Base-by-base conservation (phyloP, 2,888 invertebrate genomes). In the Mesorhabditis sp. region DNA sequence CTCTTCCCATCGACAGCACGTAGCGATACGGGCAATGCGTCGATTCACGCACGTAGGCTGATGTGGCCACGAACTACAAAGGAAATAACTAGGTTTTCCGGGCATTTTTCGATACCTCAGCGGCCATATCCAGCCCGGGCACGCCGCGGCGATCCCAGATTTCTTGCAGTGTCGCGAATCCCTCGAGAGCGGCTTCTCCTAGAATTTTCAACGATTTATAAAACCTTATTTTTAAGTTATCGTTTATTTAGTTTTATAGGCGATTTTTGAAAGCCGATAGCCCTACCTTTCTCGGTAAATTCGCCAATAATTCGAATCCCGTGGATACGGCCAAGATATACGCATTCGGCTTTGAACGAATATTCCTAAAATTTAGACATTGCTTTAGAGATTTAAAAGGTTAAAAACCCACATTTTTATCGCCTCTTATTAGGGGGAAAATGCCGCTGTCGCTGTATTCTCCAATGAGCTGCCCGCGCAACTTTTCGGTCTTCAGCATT, bases 261-360 rank as follows among this genome's bases (percentile, higher is more conserved):
- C n/a, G n/a, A n/a, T n/a, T n/a, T n/a, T n/a, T n/a, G 61, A 5
- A 73, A 70, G 68, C 70, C 70, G 10, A n/a, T n/a, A n/a, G n/a
- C n/a, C n/a, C 7, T 13, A 50, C 58, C 63, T 15, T 62, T 15
- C 6, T 67, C 67, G n/a, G 67, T 70, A 42, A 70, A 67, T 5
- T 72, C 66, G 10, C 70, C 70, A 50, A 74, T 67, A 5, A 78
- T 43, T 58, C 72, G 70, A 43, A 79, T 70, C 5, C 50, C 62
- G 7, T 58, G 44, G 13, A 79, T 68, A 5, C 70, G 62, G 4
- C 78, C 80, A 44, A 82, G 64, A 45, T 73, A 69, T n/a, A 84
- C 80, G 43, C 77, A 75, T 13, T 84, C 84, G 15, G 82, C 75
- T 72, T 79, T 76, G 76, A 80, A 85, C 3, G 72, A 66, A 66